Evolutionary conservation across 2,888 invertebrate genomes (phyloP), one percentile per base, ranked within the genome.

Genomic region (Caenorhabditis wallacei): DNA sequence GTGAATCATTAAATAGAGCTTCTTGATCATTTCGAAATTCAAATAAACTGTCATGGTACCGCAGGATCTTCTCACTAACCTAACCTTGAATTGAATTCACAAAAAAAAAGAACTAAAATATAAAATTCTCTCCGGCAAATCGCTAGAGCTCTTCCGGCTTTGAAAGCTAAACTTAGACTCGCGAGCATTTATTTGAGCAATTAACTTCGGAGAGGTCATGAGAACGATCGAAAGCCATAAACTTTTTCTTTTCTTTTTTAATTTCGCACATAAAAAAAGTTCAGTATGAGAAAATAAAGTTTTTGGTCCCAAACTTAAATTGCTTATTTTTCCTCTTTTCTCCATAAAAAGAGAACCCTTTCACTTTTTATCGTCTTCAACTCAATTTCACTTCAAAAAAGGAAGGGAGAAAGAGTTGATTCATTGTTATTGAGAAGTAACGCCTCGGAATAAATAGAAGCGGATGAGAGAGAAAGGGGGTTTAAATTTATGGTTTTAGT

Each of bases 401-500:
- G 35, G 20, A n/a, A 54, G 53, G 4, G 20, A 37, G 18, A 54
- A 56, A 11, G 54, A 35, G 46, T 37, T 68, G 76, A 68, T 69
- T 76, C 68, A 68, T 57, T 61, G 61, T 71, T 71, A 71, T 71
- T 71, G 71, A 71, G 30, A 43, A 24, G 30, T 56, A 51, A 51
- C 5, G 48, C 35, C 30, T 26, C 8, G n/a, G 43, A 64, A 64
- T 26, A 13, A 20, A 59, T 16, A 18, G 11, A 43, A 7, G 43
- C 4, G 16, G 26, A 20, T 26, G 71, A 40, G 30, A 24, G 46
- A 18, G 30, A n/a, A 16, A 43, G n/a, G 43, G 3, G 70, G 22
- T 26, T 59, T 24, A 48, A 76, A 76, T 69, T 68, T 69, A 76
- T 76, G 30, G 76, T 69, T 76, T 76, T 69, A 68, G 76, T 76